Conservation (phyloP, 2,797 vertebrate species). For the Crypturellus tataupa region DNA sequence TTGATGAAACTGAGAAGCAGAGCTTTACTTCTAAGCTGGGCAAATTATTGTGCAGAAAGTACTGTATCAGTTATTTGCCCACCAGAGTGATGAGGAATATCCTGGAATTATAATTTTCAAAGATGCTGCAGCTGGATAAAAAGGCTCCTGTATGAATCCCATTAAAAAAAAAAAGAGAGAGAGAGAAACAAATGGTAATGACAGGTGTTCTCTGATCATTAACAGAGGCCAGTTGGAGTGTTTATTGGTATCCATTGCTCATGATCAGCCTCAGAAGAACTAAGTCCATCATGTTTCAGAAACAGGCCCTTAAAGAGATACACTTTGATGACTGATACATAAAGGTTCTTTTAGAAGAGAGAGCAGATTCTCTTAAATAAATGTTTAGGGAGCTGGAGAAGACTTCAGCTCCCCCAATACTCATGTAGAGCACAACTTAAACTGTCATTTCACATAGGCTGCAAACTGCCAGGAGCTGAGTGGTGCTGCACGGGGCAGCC, state of each 20-base stretch:
- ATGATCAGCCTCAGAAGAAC: neutral
- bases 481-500: neutral
- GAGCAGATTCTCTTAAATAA: neutral
- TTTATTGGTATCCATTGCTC: neutral
- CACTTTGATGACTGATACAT: neutral
- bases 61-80: neutral
- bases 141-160: neutral
- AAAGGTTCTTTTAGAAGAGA: neutral
- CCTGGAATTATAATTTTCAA: neutral
- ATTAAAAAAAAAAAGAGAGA: neutral
- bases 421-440: neutral
- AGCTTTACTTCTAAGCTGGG: conserved; percentile 29
- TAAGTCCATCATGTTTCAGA: neutral
- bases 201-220: conserved; percentile 39
- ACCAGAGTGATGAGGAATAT: neutral
- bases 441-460: neutral
- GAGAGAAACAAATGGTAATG: conserved; percentile 39
- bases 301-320: conserved; percentile 16
- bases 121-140: neutral
- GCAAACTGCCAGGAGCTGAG: neutral
- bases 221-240: conserved; percentile 41
- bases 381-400: neutral
- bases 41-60: conserved; percentile 44
- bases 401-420: neutral
- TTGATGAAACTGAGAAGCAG: conserved; percentile 48